Base-by-base conservation (phyloP, 2,113 vertebrate species). In the Lophura nycthemera region DNA sequence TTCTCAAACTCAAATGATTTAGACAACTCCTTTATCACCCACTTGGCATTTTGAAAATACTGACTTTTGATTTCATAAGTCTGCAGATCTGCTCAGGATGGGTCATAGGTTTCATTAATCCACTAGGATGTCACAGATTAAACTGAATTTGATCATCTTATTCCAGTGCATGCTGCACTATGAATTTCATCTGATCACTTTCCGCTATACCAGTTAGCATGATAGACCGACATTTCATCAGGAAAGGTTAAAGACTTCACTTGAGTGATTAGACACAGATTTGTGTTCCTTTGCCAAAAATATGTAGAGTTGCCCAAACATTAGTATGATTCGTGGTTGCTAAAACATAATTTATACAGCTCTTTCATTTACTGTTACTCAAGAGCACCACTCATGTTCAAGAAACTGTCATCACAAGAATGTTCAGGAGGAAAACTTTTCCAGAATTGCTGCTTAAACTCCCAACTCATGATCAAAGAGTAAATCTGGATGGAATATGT, bases 281-380 rank as follows among this genome's bases (percentile, higher is more conserved):
- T 75, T 73, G 17, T 21, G 50, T 87, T 88, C 30, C 30, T 25
- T 66, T 88, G 72, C 79, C 56, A 89, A 83, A 90, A 73, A n/a
- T 11, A 4, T 38, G 40, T 16, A 73, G 42, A 70, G 54, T 3
- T 96, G 36, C 16, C 54, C 63, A 69, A 87, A 73, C 36, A 65
- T 11, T 83, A 85, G 21, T 38, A 69, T 43, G 74, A 78, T 79
- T 79, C 59, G 52, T 54, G 10, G 60, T 20, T 86, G 34, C 34
- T 90, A 45, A 85, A 89, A 89, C 45, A 54, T 42, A 91, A 66
- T 77, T 88, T 79, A 52, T 25, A 82, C 34, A 82, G 11, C 60
- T 67, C 66, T 92, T 89, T 91, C 59, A 79, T 75, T 77, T 75
- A 79, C 6, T 78, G 32, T 84, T 83, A 60, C 48, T 91, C 79